phyloP scores from a whole-genome alignment of 2,113 vertebrate genomes.

The Sceloporus tristichus region DNA sequence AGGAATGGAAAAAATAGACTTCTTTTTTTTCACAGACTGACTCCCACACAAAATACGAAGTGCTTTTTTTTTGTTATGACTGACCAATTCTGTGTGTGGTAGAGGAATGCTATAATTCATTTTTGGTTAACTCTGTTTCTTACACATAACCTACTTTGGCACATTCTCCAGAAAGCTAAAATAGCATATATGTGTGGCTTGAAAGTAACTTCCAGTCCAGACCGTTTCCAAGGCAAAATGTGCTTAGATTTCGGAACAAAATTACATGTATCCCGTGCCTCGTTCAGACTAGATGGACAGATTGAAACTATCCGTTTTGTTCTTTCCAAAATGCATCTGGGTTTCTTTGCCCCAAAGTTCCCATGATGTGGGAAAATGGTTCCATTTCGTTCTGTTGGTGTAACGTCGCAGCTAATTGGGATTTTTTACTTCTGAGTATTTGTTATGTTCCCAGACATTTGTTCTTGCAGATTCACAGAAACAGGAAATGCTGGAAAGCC shows the following conservation, averaged over 20 bases:
- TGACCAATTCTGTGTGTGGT: too few species aligned
- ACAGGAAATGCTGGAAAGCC: slow-evolving; percentile 15
- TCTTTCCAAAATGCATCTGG: too few species aligned
- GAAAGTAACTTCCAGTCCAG: too few species aligned
- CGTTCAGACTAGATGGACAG: not conserved
- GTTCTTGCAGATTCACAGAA: slow-evolving; percentile 24
- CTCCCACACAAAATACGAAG: not conserved
- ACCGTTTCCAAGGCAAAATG: not conserved
- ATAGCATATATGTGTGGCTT: not conserved
- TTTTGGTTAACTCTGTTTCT: not conserved
- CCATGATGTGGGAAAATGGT: not conserved
- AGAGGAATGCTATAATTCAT: not conserved
- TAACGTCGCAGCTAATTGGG: not conserved
- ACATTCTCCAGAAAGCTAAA: not conserved
- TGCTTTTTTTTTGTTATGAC: too few species aligned
- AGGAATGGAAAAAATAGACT: not conserved
- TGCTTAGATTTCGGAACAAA: not conserved
- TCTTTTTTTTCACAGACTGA: too few species aligned
- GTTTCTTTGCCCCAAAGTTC: too few species aligned
- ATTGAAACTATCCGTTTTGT: not conserved
- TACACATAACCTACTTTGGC: not conserved
- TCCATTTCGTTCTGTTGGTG: not conserved
- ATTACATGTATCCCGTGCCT: not conserved
- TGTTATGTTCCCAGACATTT: slow-evolving; percentile 18
- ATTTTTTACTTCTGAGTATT: not conserved